Evolutionary conservation across 2,113 vertebrate species (phyloP).

Genomic region (Lonchura striata): DNA sequence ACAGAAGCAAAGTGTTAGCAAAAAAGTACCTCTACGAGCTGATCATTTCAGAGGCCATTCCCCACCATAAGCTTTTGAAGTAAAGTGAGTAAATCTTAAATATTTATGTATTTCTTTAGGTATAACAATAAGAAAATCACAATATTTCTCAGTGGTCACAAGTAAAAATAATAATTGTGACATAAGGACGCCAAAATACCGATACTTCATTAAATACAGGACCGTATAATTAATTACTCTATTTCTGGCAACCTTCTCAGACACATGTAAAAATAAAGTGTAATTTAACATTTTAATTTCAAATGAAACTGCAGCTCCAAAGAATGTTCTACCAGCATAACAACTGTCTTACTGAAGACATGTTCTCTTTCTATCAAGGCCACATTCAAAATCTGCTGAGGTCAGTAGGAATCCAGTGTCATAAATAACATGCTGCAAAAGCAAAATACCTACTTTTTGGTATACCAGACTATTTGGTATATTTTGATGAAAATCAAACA

Average conservation of each 20-base stretch:
- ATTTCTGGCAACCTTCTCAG: neutral
- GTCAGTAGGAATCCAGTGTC: neutral
- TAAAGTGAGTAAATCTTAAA: neutral
- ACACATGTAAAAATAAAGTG: neutral
- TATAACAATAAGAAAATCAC: neutral
- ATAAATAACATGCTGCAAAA: neutral
- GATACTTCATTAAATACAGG: neutral
- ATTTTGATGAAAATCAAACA: neutral
- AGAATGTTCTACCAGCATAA: neutral
- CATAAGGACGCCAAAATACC: neutral
- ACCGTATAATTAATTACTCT: neutral
- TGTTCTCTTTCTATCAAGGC: neutral
- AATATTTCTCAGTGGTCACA: neutral
- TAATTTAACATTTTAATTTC: neutral
- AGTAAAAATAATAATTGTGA: neutral
- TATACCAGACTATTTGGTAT: neutral
- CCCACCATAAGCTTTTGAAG: neutral
- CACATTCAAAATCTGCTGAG: neutral
- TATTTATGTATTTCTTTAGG: neutral
- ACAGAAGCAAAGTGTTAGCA: neutral
- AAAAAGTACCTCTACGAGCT: neutral
- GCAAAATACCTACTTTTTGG: neutral
- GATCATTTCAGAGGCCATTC: neutral
- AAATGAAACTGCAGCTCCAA: neutral
- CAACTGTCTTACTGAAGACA: neutral